phyloP scores from a whole-genome alignment of 1,140 invertebrate species.

The Drosophila serrata region DNA sequence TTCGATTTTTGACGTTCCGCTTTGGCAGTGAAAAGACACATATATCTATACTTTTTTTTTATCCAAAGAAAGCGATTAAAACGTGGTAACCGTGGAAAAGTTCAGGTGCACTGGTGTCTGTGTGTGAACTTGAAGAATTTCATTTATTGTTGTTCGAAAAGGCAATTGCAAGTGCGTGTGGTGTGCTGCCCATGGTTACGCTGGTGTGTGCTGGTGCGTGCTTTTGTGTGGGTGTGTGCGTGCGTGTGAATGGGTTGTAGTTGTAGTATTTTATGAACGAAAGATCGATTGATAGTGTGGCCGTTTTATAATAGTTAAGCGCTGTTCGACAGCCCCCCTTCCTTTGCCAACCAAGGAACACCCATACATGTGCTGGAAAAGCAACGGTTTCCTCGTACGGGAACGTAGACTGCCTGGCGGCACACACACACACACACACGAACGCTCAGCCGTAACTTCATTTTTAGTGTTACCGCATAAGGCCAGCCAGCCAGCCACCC shows the following conservation, averaged over 20 bases:
- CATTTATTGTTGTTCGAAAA: constrained; percentile 36
- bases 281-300: constrained; percentile 60
- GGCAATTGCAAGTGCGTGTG: constrained; percentile 27
- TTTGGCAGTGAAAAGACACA: constrained; percentile 31
- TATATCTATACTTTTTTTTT: constrained; percentile 31
- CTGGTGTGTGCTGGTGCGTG: constrained; percentile 47
- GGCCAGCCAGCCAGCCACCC: constrained; percentile 20
- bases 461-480: constrained; percentile 72
- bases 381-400: constrained; percentile 60
- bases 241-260: constrained; percentile 55
- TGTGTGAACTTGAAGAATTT: constrained; percentile 66
- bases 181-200: constrained; percentile 16
- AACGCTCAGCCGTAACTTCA: constrained; percentile 46
- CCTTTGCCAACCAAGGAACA: constrained; percentile 4
- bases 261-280: constrained; percentile 62
- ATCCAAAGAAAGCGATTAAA: constrained; percentile 34
- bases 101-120: constrained; percentile 33
- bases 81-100: constrained; percentile 44
- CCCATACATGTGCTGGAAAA: constrained; percentile 21
- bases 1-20: constrained; percentile 62
- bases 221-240: constrained; percentile 41
- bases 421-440: constrained; percentile 32
- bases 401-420: constrained; percentile 73
- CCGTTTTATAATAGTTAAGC: constrained; percentile 40
- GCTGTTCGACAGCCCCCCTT: constrained; percentile 9